phyloP scores from a whole-genome alignment of 2,888 invertebrate genomes.

The Drosophila diplacantha region DNA sequence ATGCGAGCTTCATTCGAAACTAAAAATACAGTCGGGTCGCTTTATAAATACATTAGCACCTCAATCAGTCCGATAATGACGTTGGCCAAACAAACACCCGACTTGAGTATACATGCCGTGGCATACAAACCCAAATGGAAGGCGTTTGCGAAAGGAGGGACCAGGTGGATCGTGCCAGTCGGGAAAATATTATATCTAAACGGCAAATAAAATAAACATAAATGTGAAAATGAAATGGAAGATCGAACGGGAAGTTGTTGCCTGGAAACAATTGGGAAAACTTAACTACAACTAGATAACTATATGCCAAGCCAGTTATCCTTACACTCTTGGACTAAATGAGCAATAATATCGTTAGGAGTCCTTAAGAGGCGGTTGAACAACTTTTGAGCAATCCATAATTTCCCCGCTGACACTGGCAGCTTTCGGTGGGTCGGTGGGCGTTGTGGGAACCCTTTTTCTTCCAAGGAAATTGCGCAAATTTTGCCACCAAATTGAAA shows the following conservation, averaged over 20 bases:
- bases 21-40: slow-evolving; percentile 65
- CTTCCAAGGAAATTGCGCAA: slow-evolving; percentile 54
- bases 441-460: slow-evolving; percentile 3
- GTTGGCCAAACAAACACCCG: slow-evolving; percentile 29
- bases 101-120: slow-evolving; percentile 4
- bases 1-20: slow-evolving; percentile 33
- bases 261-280: neutral
- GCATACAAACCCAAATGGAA: slow-evolving; percentile 24
- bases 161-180: slow-evolving; percentile 31
- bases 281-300: neutral
- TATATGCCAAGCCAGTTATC: neutral
- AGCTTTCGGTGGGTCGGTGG: slow-evolving; percentile 6
- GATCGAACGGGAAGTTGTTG: slow-evolving; percentile 22
- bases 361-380: slow-evolving; percentile 25
- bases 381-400: slow-evolving; percentile 58
- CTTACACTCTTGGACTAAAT: neutral
- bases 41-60: slow-evolving; percentile 72
- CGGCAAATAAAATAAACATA: slow-evolving; percentile 47
- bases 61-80: slow-evolving; percentile 50
- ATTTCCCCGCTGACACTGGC: slow-evolving; percentile 54
- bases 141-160: slow-evolving; percentile 4
- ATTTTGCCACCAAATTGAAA: slow-evolving; percentile 64
- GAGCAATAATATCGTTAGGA: slow-evolving; percentile 5
- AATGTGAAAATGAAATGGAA: slow-evolving; percentile 28
- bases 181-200: slow-evolving; percentile 21